phyloP scores from a whole-genome alignment of 2,888 invertebrate species.

The Stenoptilia bipunctidactyla region DNA sequence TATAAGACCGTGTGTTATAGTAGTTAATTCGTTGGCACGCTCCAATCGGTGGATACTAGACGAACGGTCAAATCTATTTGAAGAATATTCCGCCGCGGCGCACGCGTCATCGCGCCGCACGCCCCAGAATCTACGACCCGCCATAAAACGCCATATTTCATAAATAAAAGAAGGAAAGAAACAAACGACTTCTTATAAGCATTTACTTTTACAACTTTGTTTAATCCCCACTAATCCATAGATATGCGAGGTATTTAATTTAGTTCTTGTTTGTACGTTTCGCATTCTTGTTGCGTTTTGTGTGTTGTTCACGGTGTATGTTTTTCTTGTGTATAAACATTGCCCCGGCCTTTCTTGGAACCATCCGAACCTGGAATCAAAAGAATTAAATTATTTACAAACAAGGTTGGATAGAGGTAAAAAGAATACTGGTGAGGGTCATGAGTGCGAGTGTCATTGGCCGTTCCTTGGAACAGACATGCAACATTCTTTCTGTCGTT shows the following conservation, averaged over 20 bases:
- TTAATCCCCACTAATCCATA: constrained; percentile 17
- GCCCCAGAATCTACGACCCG: constrained; percentile 23
- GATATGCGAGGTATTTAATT: constrained; percentile 38
- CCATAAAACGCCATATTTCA: constrained; percentile 6
- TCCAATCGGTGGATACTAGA: constrained; percentile 24
- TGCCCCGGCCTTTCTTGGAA: constrained; percentile 47
- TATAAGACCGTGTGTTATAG: constrained; percentile 21
- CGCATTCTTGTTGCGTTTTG: too few relatives aligned
- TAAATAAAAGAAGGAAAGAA: background rate
- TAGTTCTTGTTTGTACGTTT: constrained; percentile 34
- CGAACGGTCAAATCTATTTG: constrained; percentile 49
- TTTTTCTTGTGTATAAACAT: constrained; percentile 64
- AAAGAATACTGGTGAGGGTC: too few relatives aligned
- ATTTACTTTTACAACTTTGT: constrained; percentile 1
- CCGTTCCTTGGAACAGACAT: too few relatives aligned
- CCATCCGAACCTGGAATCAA: constrained; percentile 48
- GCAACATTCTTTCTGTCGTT: too few relatives aligned
- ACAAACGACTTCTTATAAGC: background rate
- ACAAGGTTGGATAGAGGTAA: too few relatives aligned
- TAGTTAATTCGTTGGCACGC: constrained; percentile 18
- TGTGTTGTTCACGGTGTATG: constrained; percentile 32
- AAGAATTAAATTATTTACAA: too few relatives aligned
- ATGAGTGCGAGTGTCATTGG: too few relatives aligned
- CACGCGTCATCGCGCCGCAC: constrained; percentile 24
- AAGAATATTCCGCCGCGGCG: too few relatives aligned